Evolutionary conservation across 2,113 vertebrate genomes (phyloP), one percentile per base, ranked within the genome.

Genomic region (Ammodytes dubius): DNA sequence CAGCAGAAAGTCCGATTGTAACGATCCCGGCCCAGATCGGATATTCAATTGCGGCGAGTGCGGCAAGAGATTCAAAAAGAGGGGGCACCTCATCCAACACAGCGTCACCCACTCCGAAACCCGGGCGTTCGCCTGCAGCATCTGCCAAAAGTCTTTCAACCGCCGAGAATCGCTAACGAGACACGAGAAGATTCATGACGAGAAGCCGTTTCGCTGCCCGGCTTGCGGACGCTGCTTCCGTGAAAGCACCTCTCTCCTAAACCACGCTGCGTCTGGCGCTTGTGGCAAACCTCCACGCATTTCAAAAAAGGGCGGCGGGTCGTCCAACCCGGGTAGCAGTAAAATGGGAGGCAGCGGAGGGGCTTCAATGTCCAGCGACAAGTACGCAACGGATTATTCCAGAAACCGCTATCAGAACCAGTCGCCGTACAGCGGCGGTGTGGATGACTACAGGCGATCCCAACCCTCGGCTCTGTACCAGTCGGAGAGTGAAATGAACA

Each of bases 21-120:
- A 91, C 71, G 95, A 94, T 13, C 92, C 95, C 4, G 95, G 95
- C 87, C 95, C 95, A 0, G 95, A 96, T 69, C 90, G 95, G 71
- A 87, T 94, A 39, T 95, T 95, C 82, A 95, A 94, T 74, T 98
- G 97, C 43, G 93, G 96, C 0, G 93, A 98, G 14, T 99, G 97
- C 81, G 97, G 97, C 76, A 99, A 99, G 79, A 95, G 95, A 0
- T 98, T 98, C 66, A 98, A 98, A 82, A 98, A 98, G 82, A 95
- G 96, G 3, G 97, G 97, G 4, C 97, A 98, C 90, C 96, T 99
- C 3, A 96, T 97, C 82, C 97, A 98, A 74, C 97, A 99, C 85
- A 97, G 97, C 7, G 96, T 97, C 89, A 97, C 97, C 75, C 97
- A 99, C 89, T 98, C 97, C 0, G 96, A 97, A 0, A 97, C 96